phyloP scores from a whole-genome alignment of 2,797 vertebrate genomes.

The Rhadinocentrus ornatus region DNA sequence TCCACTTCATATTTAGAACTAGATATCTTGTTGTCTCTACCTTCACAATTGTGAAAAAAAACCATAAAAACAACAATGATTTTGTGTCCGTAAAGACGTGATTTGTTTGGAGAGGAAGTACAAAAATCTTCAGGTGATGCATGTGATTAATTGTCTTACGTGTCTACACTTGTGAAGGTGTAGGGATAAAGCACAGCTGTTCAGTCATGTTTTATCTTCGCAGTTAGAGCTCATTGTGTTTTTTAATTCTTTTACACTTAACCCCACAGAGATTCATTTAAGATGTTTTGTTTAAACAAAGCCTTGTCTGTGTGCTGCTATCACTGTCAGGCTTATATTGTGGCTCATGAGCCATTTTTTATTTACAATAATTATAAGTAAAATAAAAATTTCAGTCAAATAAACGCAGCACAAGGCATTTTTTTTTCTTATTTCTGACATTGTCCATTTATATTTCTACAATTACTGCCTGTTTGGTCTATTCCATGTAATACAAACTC shows the following conservation, averaged over 20 bases:
- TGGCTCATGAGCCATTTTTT: background rate
- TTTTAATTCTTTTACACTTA: background rate
- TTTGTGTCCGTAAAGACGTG: background rate
- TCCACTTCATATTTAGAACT: conserved; percentile 23
- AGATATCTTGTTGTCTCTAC: background rate
- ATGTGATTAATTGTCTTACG: background rate
- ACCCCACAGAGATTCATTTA: background rate
- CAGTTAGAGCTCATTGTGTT: background rate
- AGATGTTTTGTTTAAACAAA: background rate
- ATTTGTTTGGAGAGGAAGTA: background rate
- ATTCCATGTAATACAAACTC: conserved; percentile 36
- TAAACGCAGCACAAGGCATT: conserved; percentile 1
- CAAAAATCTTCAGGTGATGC: background rate
- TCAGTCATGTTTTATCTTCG: background rate
- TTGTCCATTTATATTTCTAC: conserved; percentile 35
- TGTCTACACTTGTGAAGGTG: background rate
- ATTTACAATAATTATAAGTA: background rate
- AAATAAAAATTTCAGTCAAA: background rate
- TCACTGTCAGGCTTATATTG: background rate
- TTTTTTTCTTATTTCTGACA: conserved; percentile 20
- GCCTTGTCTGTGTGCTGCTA: background rate
- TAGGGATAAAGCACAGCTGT: background rate
- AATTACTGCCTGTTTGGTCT: conserved; percentile 20
- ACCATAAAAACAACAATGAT: background rate
- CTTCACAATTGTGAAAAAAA: background rate